Evolutionary conservation across 2,797 vertebrate genomes (phyloP).

Genomic region (Todus mexicanus): DNA sequence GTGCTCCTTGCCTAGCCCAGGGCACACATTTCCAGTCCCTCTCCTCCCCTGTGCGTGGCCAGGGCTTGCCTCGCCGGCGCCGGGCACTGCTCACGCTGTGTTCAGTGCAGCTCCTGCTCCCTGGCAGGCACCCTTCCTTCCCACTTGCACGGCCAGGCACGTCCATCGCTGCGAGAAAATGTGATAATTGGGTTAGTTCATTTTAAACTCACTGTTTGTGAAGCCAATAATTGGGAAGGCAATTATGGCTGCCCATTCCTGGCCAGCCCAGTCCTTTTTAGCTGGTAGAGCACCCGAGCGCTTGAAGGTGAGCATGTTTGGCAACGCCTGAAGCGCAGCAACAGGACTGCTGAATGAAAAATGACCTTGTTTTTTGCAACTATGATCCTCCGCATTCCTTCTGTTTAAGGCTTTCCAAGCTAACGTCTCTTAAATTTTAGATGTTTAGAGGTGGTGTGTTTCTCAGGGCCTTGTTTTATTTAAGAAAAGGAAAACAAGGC

Average conservation of each 20-base stretch:
- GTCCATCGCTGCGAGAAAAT: neutral
- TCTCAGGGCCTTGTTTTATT: neutral
- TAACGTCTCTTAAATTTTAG: neutral
- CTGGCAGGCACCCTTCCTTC: neutral
- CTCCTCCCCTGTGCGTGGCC: neutral
- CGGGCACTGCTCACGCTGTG: neutral
- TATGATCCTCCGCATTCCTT: neutral
- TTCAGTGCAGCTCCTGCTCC: accelerated
- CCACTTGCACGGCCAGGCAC: neutral
- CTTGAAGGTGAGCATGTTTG: neutral
- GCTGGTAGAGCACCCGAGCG: neutral
- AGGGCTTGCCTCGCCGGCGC: neutral
- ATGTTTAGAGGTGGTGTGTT: neutral
- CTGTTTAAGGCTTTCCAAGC: neutral
- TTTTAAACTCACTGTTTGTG: neutral
- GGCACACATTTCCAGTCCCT: neutral
- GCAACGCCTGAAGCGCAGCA: neutral
- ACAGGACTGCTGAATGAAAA: neutral
- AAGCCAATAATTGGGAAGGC: neutral
- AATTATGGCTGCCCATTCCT: neutral
- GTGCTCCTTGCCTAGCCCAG: neutral
- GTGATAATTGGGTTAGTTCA: neutral
- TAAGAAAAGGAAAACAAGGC: neutral
- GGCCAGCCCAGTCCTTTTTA: neutral
- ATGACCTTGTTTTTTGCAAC: neutral